These are phyloP conservation scores for Drosophila pullipes DNA, from an alignment of 2,888 invertebrate genomes.

Conservation along the genomic window DNA sequence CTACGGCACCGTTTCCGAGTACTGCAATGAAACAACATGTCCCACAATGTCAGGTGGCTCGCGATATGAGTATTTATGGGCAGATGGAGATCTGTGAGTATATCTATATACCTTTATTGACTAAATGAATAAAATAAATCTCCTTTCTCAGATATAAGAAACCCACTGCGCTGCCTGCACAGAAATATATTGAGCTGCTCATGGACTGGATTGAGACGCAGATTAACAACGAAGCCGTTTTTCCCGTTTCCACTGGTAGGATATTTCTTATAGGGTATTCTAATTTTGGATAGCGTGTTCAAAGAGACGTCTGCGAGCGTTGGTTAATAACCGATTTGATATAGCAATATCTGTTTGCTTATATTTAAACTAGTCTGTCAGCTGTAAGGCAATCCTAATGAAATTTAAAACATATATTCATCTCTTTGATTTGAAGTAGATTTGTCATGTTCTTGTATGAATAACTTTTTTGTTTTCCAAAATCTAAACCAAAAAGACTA, in stretches of 20 bases:
- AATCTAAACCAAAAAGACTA: not conserved
- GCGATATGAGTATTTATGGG: conserved; percentile 96
- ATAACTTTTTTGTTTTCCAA: not conserved
- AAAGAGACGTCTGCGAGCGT: not conserved
- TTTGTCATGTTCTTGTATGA: not conserved
- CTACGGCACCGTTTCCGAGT: conserved; percentile 95
- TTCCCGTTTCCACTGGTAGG: conserved; percentile 90
- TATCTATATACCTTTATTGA: not conserved
- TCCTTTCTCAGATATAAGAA: conserved; percentile 87
- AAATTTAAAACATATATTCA: not conserved
- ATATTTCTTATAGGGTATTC: not conserved
- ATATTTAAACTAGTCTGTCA: not conserved
- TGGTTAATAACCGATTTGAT: not conserved
- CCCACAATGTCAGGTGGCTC: conserved; percentile 96
- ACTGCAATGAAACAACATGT: conserved; percentile 93
- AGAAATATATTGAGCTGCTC: conserved; percentile 92
- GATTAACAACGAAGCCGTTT: conserved; percentile 94
- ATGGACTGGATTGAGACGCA: conserved; percentile 97
- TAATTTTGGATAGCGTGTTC: not conserved
- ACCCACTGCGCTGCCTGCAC: conserved; percentile 93
- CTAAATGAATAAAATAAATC: not conserved
- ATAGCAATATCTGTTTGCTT: not conserved
- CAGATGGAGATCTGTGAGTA: conserved; percentile 90
- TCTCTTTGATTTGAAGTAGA: not conserved
- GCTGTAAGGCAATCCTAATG: not conserved